Conservation (phyloP, 2,888 invertebrate species). For the Aleiodes testaceus region DNA sequence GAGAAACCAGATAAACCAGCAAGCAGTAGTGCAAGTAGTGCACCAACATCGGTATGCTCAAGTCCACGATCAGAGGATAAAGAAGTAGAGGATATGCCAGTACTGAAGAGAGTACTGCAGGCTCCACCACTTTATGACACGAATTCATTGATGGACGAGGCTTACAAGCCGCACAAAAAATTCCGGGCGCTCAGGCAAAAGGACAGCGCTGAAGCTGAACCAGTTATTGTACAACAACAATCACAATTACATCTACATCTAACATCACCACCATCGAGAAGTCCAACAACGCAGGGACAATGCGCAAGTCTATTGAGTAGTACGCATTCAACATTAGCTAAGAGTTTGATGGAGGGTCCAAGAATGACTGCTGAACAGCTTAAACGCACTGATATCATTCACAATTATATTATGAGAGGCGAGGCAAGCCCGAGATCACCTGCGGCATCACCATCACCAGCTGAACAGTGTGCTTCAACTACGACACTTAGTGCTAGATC, state of each 20-base stretch:
- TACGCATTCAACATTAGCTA: constrained; percentile 91
- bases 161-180: constrained; percentile 96
- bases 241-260: constrained; percentile 75
- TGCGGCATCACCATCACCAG: constrained; percentile 71
- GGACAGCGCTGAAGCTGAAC: constrained; percentile 86
- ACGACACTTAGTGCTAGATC: constrained; percentile 70
- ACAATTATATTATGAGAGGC: constrained; percentile 91
- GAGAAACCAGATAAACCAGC: constrained; percentile 85
- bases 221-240: constrained; percentile 75
- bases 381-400: constrained; percentile 93
- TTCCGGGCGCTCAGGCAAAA: constrained; percentile 89
- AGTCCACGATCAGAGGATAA: constrained; percentile 90
- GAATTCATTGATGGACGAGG: constrained; percentile 93
- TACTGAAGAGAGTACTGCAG: constrained; percentile 91
- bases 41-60: constrained; percentile 86
- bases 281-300: constrained; percentile 75
- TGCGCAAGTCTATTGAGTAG: constrained; percentile 82
- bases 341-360: constrained; percentile 93
- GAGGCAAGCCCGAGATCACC: constrained; percentile 74
- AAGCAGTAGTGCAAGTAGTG: constrained; percentile 78
- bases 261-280: constrained; percentile 68
- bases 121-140: constrained; percentile 94
- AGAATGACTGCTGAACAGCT: constrained; percentile 94
- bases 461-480: constrained; percentile 75
- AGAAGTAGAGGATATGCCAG: constrained; percentile 91